Evolutionary conservation across 2,888 invertebrate genomes (phyloP).

Genomic region (Syrista parreyssii): DNA sequence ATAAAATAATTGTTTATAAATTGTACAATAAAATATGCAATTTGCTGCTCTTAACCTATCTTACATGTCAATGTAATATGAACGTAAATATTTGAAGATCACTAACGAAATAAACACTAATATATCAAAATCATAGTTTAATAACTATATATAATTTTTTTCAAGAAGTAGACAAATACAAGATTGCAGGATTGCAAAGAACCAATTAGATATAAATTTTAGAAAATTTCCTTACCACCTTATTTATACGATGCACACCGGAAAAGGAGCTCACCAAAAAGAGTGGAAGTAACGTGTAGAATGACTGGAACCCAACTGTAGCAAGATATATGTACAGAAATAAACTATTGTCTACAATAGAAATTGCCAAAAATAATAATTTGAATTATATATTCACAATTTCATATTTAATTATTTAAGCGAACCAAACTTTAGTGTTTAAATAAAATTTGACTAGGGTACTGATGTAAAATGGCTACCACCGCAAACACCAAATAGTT

Average conservation of each 20-base stretch:
- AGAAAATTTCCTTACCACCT: constrained; percentile 43
- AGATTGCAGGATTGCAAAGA: constrained; percentile 27
- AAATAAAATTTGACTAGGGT: constrained; percentile 20
- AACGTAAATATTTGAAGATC: constrained; percentile 6
- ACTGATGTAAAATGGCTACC: constrained; percentile 35
- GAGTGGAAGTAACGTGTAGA: constrained; percentile 34
- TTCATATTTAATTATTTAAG: background rate
- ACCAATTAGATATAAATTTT: constrained; percentile 37
- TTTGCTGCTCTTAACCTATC: constrained; percentile 22
- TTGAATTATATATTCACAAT: background rate
- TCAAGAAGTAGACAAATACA: background rate
- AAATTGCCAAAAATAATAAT: background rate
- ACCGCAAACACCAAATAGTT: constrained; percentile 5
- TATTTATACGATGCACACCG: constrained; percentile 42
- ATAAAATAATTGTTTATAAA: background rate
- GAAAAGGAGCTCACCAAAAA: constrained; percentile 45
- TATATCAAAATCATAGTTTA: background rate
- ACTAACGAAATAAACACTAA: constrained; percentile 11
- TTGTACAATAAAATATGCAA: background rate
- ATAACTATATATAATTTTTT: background rate
- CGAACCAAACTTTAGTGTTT: background rate
- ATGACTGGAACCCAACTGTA: background rate
- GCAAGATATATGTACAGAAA: background rate
- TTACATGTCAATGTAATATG: constrained; percentile 9
- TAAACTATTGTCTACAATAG: background rate